Conservation (phyloP, 2,113 vertebrate species). For the Syngnathus typhle region DNA sequence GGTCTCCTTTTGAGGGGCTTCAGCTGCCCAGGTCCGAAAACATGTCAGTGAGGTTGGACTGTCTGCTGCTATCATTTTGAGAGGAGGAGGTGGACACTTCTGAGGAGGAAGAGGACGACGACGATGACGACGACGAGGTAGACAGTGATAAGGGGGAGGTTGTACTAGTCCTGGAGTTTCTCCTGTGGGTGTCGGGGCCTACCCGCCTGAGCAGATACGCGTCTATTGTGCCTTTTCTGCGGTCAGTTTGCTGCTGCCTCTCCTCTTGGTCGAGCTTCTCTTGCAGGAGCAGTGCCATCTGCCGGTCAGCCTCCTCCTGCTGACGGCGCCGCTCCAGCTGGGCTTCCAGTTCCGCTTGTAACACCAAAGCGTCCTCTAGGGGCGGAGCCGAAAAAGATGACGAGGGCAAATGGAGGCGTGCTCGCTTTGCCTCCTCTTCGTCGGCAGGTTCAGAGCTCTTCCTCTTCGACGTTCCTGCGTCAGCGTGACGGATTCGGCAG, state of each 20-base stretch:
- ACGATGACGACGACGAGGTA: neutral
- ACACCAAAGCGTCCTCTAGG: neutral
- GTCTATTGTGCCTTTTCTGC: conserved; percentile 80
- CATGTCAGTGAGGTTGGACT: conserved; percentile 59
- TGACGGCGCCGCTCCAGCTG: conserved; percentile 65
- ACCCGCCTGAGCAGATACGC: conserved; percentile 73
- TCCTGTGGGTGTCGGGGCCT: neutral
- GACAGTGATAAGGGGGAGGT: neutral
- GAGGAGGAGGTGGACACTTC: neutral
- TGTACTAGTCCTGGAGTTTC: neutral
- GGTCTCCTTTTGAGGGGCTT: conserved; percentile 4
- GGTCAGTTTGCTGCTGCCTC: conserved; percentile 46
- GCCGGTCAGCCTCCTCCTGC: conserved; percentile 85
- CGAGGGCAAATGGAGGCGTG: neutral
- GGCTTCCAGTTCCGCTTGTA: conserved; percentile 69
- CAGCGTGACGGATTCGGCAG: neutral
- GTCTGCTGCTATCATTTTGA: conserved; percentile 35
- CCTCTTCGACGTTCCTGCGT: conserved; percentile 39
- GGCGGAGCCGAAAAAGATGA: neutral
- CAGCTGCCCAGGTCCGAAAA: conserved; percentile 47
- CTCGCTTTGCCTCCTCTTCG: conserved; percentile 20
- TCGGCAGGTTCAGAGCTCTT: conserved; percentile 27
- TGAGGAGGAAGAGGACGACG: neutral
- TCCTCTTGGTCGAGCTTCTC: conserved; percentile 75
- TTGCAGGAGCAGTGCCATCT: conserved; percentile 80